phyloP scores from a whole-genome alignment of 1,140 invertebrate genomes.

The Cyclina sinensis region DNA sequence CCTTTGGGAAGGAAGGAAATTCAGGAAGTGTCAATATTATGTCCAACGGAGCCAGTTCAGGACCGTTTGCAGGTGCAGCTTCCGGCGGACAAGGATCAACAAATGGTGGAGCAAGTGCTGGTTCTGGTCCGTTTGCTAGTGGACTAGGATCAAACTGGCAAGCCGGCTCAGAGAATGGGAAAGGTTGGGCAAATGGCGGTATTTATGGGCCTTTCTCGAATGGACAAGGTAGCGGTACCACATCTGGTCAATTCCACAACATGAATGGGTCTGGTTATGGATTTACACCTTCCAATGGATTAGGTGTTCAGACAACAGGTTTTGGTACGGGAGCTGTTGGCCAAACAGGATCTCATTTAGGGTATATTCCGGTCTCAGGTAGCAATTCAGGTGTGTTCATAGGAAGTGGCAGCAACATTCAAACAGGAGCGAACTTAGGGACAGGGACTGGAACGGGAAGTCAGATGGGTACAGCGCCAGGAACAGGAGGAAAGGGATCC shows the following conservation, averaged over 20 bases:
- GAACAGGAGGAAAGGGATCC: slow-evolving; percentile 38
- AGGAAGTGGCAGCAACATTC: neutral
- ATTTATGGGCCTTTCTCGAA: slow-evolving; percentile 40
- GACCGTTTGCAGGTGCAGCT: neutral
- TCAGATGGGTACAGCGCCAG: slow-evolving; percentile 10
- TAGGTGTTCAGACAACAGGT: neutral
- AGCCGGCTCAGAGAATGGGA: slow-evolving; percentile 23
- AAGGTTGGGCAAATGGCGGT: slow-evolving; percentile 24
- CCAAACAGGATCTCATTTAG: slow-evolving; percentile 23
- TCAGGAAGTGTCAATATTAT: neutral
- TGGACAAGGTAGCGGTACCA: slow-evolving; percentile 35
- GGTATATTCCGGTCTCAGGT: neutral
- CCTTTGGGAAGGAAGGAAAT: neutral
- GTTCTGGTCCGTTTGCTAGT: slow-evolving; percentile 22
- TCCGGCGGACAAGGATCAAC: neutral
- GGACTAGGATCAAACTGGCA: slow-evolving; percentile 16
- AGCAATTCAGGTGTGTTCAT: neutral
- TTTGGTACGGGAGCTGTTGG: neutral
- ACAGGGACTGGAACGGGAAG: neutral
- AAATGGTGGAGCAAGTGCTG: slow-evolving; percentile 11
- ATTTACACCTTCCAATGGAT: slow-evolving; percentile 20
- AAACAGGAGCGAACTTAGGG: slow-evolving; percentile 11
- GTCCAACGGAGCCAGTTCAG: neutral
- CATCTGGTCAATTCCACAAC: slow-evolving; percentile 42
- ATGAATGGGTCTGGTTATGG: slow-evolving; percentile 54